Evolutionary conservation across 2,113 vertebrate genomes (phyloP).

Genomic region (Paedocypris sp.): DNA sequence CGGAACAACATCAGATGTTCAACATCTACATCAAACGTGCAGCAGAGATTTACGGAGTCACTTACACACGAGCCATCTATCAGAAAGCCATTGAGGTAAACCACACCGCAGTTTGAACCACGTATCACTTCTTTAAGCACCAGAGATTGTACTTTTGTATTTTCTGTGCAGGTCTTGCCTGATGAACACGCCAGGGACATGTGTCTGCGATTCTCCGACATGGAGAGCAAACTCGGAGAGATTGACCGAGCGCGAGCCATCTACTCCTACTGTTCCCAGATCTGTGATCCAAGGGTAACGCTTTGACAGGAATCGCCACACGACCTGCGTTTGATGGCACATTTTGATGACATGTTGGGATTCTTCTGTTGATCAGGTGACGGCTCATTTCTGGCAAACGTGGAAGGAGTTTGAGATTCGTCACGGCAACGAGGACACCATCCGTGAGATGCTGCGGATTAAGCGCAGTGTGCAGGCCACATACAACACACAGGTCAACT

Average conservation of each 20-base stretch:
- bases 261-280: slow-evolving; percentile 89
- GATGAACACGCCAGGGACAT: slow-evolving; percentile 85
- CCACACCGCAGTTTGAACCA: too few species aligned
- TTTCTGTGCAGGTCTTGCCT: slow-evolving; percentile 67
- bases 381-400: slow-evolving; percentile 77
- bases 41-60: slow-evolving; percentile 86
- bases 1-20: slow-evolving; percentile 82
- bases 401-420: slow-evolving; percentile 94
- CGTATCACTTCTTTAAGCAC: neutral
- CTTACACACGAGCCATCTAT: slow-evolving; percentile 82
- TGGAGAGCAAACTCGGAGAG: slow-evolving; percentile 90
- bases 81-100: slow-evolving; percentile 84
- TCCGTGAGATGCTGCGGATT: slow-evolving; percentile 84
- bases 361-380: slow-evolving; percentile 55
- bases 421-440: slow-evolving; percentile 87
- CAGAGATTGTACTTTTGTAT: too few species aligned
- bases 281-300: slow-evolving; percentile 81
- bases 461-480: slow-evolving; percentile 89
- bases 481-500: slow-evolving; percentile 93
- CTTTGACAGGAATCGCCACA: too few species aligned
- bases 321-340: neutral
- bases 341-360: neutral
- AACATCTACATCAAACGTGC: slow-evolving; percentile 91
- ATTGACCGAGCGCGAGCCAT: slow-evolving; percentile 83
- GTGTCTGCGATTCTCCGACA: slow-evolving; percentile 84